Conservation (phyloP, 2,888 invertebrate genomes). For the Orthonevra nobilis region DNA sequence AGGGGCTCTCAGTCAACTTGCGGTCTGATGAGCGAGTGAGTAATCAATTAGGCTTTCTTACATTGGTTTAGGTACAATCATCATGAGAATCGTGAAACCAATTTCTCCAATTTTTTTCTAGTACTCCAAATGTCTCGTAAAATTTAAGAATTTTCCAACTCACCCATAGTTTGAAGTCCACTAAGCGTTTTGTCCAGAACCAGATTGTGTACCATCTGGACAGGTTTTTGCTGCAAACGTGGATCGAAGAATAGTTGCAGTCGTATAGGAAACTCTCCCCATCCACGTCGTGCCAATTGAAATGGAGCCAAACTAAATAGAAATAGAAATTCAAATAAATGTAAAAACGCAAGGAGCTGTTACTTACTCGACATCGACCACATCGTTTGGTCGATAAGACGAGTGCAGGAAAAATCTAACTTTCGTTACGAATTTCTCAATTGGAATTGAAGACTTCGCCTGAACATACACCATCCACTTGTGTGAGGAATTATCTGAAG, state of each 20-base stretch:
- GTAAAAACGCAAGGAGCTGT: no score
- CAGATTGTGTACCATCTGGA: conserved; percentile 89
- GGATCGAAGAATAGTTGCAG: conserved; percentile 89
- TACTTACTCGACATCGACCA: conserved; percentile 87
- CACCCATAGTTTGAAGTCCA: conserved; percentile 90
- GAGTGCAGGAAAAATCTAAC: conserved; percentile 88
- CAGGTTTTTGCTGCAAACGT: conserved; percentile 87
- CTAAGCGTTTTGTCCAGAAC: conserved; percentile 90
- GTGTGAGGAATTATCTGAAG: conserved; percentile 87
- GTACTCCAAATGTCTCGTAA: no score
- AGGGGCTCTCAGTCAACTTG: no score
- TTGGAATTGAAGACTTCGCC: conserved; percentile 83
- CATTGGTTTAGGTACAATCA: no score
- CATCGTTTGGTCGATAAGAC: conserved; percentile 92
- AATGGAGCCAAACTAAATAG: conserved; percentile 86
- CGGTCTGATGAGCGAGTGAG: no score
- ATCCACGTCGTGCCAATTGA: conserved; percentile 91
- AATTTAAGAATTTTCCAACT: no score
- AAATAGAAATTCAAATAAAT: neutral
- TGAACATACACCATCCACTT: conserved; percentile 95
- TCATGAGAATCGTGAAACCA: no score
- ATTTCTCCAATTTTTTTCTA: no score
- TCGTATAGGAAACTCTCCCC: conserved; percentile 95
- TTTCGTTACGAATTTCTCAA: conserved; percentile 85
- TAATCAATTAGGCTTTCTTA: no score